Base-by-base conservation (phyloP, 2,797 vertebrate genomes). In the Buphagus erythrorhynchus region DNA sequence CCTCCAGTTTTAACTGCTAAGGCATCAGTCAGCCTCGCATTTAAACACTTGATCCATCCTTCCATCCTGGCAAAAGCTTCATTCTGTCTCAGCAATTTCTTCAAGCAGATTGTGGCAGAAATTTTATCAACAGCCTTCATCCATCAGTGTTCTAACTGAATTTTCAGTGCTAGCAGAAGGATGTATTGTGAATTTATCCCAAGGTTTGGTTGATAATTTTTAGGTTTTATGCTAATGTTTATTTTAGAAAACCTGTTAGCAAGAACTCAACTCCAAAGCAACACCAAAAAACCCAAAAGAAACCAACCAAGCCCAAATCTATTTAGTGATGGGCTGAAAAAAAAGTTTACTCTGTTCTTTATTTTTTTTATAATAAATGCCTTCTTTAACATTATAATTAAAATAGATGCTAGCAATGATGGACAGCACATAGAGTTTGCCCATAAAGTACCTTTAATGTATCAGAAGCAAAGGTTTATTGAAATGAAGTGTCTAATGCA, bases 161-260 rank as follows among this genome's bases (percentile, higher is more conserved):
- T 81, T 51, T 46, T 62, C 36, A 19, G 59, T 33, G n/a, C 65
- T 58, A 71, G 35, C 5, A 77, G 26, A 88, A 67, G 25, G 25
- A 66, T 14, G 9, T 21, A 28, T 21, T 46, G 42, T 88, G 45
- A 87, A 92, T 97, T 93, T 73, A 73, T 88, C 66, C 40, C 90
- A 82, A 54, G 59, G 75, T 82, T 54, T 82, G 73, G 40, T 54
- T 95, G 91, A 65, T 94, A 51, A 76, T 29, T 71, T 93, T 65
- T 81, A 96, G 89, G 72, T 77, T 76, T 72, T 55, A 49, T 7
- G 58, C 68, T 88, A 78, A 16, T 31, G n/a, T 95, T 95, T 85
- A 72, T 77, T 88, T 94, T 58, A 93, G 55, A 93, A 96, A 76
- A 95, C 43, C 40, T 76, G 81, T 66, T 69, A 88, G 66, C 58